Percentiles rank a stretch among this genome's conserved stretches.
Evolutionary conservation across 2,797 vertebrate genomes (phyloP).

Genomic region (Clarias pachynema): DNA sequence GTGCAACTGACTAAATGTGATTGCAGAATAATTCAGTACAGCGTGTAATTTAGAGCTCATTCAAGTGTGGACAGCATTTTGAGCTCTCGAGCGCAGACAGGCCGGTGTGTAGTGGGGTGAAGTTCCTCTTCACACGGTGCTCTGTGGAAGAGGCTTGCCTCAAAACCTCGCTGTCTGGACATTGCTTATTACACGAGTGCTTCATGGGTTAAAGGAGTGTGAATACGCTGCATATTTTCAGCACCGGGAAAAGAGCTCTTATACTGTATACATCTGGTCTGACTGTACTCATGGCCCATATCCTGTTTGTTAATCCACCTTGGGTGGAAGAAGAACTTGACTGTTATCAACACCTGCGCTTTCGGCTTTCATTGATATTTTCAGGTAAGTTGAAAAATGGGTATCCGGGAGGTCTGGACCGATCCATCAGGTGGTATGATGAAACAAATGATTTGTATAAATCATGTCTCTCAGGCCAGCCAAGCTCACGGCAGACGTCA

Average conservation of each 20-base stretch:
- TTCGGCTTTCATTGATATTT: constrained; percentile 33
- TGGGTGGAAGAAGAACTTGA: constrained; percentile 18
- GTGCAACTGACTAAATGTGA: constrained; percentile 40
- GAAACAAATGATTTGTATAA: constrained; percentile 46
- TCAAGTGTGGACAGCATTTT: constrained; percentile 35
- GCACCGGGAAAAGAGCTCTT: constrained; percentile 8
- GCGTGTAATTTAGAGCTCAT: constrained; percentile 49
- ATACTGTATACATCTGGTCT: constrained; percentile 2
- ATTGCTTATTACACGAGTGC: constrained; percentile 50
- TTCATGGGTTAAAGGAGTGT: constrained; percentile 27
- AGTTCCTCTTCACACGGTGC: constrained; percentile 35
- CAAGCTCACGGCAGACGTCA: constrained; percentile 12
- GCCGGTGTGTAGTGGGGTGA: constrained; percentile 25
- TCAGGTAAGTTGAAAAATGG: constrained; percentile 20
- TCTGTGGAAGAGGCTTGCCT: constrained; percentile 46
- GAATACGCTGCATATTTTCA: constrained; percentile 1
- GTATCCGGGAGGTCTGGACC: neutral
- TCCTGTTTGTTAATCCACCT: constrained; percentile 4
- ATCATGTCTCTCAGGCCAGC: constrained; percentile 30
- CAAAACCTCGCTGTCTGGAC: constrained; percentile 39
- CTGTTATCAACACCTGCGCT: constrained; percentile 40
- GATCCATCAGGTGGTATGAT: constrained; percentile 35
- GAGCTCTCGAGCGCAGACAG: constrained; percentile 33
- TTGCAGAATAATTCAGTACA: constrained; percentile 46
- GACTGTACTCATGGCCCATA: neutral